Evolutionary conservation across 1,140 invertebrate species (phyloP).

Genomic region (Diorhabda sublineata): DNA sequence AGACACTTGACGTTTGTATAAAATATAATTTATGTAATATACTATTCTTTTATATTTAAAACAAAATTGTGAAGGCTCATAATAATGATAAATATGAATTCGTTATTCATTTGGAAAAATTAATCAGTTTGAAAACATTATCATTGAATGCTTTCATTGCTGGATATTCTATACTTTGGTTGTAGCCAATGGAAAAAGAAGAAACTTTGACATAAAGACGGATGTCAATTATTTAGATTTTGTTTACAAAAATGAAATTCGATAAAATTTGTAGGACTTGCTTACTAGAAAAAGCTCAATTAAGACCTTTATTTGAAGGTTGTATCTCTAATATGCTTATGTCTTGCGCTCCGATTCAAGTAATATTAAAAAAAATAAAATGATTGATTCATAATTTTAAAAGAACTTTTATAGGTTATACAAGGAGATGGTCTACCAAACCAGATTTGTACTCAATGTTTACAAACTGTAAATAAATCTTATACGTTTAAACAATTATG

Average conservation of each 20-base stretch:
- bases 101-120: too few relatives aligned
- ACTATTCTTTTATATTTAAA: too few relatives aligned
- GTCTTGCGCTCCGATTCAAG: constrained; percentile 43
- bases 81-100: too few relatives aligned
- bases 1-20: too few relatives aligned
- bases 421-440: constrained; percentile 44
- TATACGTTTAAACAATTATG: constrained; percentile 45
- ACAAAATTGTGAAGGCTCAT: too few relatives aligned
- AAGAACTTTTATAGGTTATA: constrained; percentile 36
- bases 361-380: constrained; percentile 17
- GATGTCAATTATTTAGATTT: neutral
- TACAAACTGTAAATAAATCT: constrained; percentile 41
- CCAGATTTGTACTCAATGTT: constrained; percentile 44
- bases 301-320: constrained; percentile 42
- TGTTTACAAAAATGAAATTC: constrained; percentile 35
- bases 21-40: too few relatives aligned
- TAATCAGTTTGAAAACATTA: too few relatives aligned
- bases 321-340: constrained; percentile 46
- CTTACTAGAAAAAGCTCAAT: constrained; percentile 39
- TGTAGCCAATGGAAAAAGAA: too few relatives aligned
- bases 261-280: constrained; percentile 45
- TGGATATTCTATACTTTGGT: too few relatives aligned
- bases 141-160: too few relatives aligned
- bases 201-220: too few relatives aligned
- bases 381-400: neutral